Evolutionary conservation across 2,113 vertebrate species (phyloP).

Genomic region (Petaurus breviceps): DNA sequence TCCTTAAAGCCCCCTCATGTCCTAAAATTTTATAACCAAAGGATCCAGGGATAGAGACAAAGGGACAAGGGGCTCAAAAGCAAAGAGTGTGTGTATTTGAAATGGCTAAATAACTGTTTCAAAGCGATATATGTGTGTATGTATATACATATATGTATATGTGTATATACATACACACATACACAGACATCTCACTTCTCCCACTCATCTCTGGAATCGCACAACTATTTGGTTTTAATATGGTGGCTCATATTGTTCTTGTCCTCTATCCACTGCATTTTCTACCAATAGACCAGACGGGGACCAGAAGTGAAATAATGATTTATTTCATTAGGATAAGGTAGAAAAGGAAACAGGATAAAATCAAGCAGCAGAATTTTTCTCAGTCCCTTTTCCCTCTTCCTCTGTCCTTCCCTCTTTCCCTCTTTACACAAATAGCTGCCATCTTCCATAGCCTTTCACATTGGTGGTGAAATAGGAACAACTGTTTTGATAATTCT

Average conservation of each 20-base stretch:
- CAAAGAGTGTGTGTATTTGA: no score
- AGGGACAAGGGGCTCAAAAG: no score
- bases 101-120: neutral
- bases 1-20: no score
- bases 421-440: neutral
- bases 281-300: neutral
- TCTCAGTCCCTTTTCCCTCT: neutral
- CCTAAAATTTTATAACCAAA: no score
- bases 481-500: neutral
- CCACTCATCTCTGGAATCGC: neutral
- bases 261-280: neutral
- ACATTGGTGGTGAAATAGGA: neutral
- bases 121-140: neutral
- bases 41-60: no score
- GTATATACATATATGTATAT: neutral
- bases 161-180: neutral
- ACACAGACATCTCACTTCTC: neutral
- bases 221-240: neutral
- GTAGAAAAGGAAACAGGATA: neutral
- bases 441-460: neutral
- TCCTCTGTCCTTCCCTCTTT: no score
- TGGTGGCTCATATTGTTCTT: neutral
- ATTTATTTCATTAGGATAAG: neutral
- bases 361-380: neutral
- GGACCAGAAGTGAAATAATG: neutral